Evolutionary conservation across 1,140 invertebrate species (phyloP).

Genomic region (Neotoxoptera formosana): DNA sequence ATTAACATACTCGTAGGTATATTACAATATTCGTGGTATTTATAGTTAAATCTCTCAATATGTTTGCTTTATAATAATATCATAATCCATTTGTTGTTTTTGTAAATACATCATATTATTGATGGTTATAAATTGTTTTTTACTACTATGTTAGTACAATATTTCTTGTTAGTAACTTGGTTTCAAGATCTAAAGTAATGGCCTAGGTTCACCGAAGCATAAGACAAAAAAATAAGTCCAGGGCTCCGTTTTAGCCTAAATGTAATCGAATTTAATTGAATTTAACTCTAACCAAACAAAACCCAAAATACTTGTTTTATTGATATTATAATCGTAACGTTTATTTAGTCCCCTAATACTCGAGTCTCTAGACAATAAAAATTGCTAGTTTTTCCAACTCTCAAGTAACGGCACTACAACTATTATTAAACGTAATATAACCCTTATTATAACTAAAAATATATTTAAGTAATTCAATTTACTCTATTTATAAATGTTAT

Average conservation of each 20-base stretch:
- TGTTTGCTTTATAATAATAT: neutral
- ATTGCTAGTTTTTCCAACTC: neutral
- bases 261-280: constrained; percentile 7
- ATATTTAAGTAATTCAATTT: neutral
- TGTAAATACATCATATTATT: neutral
- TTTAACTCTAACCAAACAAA: neutral
- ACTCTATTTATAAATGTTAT: neutral
- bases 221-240: neutral
- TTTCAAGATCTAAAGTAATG: neutral
- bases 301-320: neutral
- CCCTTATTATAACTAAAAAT: neutral
- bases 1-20: neutral
- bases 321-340: neutral
- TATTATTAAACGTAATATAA: neutral
- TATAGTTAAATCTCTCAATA: neutral
- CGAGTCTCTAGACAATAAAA: neutral
- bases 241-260: neutral
- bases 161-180: neutral
- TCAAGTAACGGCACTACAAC: neutral
- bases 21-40: neutral
- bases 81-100: neutral
- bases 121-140: neutral
- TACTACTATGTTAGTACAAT: neutral
- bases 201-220: neutral
- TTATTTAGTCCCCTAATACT: constrained; percentile 1